Percentiles rank a stretch among this genome's conserved stretches.
Conservation (phyloP, 2,888 invertebrate genomes). For the Buathra laborator region DNA sequence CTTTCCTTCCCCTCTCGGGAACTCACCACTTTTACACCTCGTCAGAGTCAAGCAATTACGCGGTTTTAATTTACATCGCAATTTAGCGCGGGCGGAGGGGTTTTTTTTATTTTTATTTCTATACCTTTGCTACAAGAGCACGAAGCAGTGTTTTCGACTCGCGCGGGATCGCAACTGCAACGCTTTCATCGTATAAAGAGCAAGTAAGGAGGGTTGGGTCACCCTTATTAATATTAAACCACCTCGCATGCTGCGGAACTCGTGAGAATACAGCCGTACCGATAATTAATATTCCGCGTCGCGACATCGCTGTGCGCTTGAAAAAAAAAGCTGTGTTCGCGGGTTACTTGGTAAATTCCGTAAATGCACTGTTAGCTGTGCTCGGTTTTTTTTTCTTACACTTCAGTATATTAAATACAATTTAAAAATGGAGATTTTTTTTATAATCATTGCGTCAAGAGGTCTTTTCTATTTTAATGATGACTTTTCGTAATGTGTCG, state of each 20-base stretch:
- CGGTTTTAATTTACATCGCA: conserved; percentile 65
- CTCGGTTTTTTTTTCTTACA: background rate
- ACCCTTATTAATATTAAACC: conserved; percentile 51
- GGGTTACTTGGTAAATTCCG: conserved; percentile 32
- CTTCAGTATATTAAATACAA: background rate
- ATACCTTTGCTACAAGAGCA: conserved; percentile 34
- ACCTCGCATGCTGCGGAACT: conserved; percentile 14
- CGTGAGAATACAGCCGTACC: conserved; percentile 31
- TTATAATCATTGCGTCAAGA: background rate
- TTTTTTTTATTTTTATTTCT: conserved; percentile 77
- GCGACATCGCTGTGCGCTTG: conserved; percentile 28
- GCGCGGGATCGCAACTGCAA: conserved; percentile 7
- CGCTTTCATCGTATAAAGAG: conserved; percentile 35
- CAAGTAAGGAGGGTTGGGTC: conserved; percentile 24
- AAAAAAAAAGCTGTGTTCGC: conserved; percentile 29
- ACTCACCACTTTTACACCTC: background rate
- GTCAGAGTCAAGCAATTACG: conserved; percentile 60
- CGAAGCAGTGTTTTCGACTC: conserved; percentile 1
- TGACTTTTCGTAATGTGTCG: background rate
- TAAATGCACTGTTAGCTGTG: conserved; percentile 12
- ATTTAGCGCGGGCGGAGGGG: conserved; percentile 37
- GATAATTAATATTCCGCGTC: conserved; percentile 66
- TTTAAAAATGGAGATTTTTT: background rate
- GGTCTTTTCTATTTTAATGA: conserved; percentile 8
- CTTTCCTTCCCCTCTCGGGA: conserved; percentile 24